These are phyloP conservation scores for Cotesia chilonis DNA, from an alignment of 1,140 invertebrate genomes.

Conservation along the genomic window DNA sequence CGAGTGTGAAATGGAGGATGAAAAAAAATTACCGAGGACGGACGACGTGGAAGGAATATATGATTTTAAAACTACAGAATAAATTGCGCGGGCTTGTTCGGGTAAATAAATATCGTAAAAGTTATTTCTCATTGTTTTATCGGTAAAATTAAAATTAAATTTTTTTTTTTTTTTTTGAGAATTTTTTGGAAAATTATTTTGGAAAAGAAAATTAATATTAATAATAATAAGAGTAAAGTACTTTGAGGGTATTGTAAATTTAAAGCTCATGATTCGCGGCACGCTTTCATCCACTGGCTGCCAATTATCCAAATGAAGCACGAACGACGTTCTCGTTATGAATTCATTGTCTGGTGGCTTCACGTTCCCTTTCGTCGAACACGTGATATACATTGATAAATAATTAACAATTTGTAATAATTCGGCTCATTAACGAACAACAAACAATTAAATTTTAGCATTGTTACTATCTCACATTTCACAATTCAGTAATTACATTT, in stretches of 20 bases:
- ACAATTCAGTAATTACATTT: constrained; percentile 6
- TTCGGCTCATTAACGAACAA: constrained; percentile 21
- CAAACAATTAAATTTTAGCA: constrained; percentile 21
- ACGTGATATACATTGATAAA: constrained; percentile 25
- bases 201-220: no score
- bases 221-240: background rate
- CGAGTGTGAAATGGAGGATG: constrained; percentile 22
- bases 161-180: no score
- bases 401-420: constrained; percentile 19
- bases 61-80: constrained; percentile 2
- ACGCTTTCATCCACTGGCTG: constrained; percentile 1
- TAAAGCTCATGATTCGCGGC: constrained; percentile 18
- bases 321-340: constrained; percentile 12
- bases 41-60: constrained; percentile 14
- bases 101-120: no score
- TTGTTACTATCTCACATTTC: constrained; percentile 11
- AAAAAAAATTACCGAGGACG: constrained; percentile 13
- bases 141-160: no score
- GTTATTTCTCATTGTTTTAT: no score
- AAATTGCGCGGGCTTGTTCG: background rate
- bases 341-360: constrained; percentile 11
- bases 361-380: constrained; percentile 12
- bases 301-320: constrained; percentile 23
- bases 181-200: no score
- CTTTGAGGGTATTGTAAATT: background rate